Evolutionary conservation across 1,140 invertebrate species (phyloP), one percentile per base, ranked within the genome.

Genomic region (Drosophila kohkoa): DNA sequence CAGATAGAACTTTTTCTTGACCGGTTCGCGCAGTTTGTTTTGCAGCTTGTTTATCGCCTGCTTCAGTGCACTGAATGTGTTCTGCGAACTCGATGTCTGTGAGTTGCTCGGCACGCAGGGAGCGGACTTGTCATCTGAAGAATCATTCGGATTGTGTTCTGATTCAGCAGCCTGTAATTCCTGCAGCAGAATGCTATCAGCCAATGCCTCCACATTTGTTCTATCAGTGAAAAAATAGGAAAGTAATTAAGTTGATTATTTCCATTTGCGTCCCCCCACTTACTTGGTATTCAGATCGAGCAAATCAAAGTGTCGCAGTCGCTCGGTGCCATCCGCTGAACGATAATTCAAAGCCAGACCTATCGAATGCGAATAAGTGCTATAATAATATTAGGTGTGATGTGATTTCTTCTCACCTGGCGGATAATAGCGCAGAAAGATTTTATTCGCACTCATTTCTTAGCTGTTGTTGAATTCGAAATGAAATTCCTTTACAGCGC

Each of bases 371-470:
- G 0, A 7, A n/a, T 1, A 4, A 20, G 10, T 52, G 3, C 13
- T 10, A 2, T 28, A 43, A 7, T 4, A 7, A 41, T 43, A 4
- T 2, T 16, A 7, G 5, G 2, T 38, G 35, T 11, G 10, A 38
- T 7, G 7, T 15, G 13, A 20, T 15, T 13, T 11, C 7, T 49
- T 13, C 63, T 46, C 75, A 92, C 95, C 95, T 79, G 95, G 95
- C 13, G 95, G 95, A 83, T 95, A 95, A 81, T 96, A 96, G 68
- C 95, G 93, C 6, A 96, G 87, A 82, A 95, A 94, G 80, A 96
- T 94, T 92, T 95, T 95, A 35, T 94, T 91, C 43, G 96, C 90
- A 89, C 94, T 95, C 95, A 96, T 96, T 65, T 32, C 15, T 58
- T 41, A 30, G 67, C 55, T 79, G 71, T 72, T 72, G 55, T 69